phyloP scores from a whole-genome alignment of 2,797 vertebrate genomes.

The Pelodytes ibericus region DNA sequence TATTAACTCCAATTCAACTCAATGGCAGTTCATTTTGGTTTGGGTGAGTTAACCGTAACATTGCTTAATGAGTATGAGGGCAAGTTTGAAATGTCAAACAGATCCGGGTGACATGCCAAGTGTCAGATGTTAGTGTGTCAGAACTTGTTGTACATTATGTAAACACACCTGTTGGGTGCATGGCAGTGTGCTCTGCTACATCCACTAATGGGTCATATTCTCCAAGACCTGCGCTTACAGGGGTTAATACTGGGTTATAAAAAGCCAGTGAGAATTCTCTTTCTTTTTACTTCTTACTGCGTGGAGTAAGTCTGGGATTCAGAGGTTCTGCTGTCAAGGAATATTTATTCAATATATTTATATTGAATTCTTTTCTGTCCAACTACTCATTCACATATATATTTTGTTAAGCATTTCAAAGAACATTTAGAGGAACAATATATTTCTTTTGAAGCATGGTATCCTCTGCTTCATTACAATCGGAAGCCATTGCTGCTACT shows the following conservation, averaged over 20 bases:
- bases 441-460: too few relatives aligned
- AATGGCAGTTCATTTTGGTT: constrained; percentile 13
- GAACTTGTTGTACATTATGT: constrained; percentile 5
- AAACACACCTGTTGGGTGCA: constrained; percentile 4
- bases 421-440: too few relatives aligned
- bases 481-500: too few relatives aligned
- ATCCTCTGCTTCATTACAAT: too few relatives aligned
- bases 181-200: neutral
- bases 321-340: too few relatives aligned
- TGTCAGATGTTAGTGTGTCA: neutral
- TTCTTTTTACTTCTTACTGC: too few relatives aligned
- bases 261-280: neutral
- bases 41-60: constrained; percentile 40
- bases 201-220: neutral
- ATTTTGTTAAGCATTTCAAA: too few relatives aligned
- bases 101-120: neutral
- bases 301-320: too few relatives aligned
- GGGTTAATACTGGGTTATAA: neutral
- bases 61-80: constrained; percentile 5
- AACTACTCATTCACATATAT: too few relatives aligned
- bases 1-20: constrained; percentile 31
- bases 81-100: constrained; percentile 12
- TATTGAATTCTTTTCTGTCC: too few relatives aligned
- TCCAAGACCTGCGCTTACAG: neutral
- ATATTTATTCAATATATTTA: too few relatives aligned